Base-by-base conservation (phyloP, 2,113 vertebrate species). In the Dendrocopos noguchii region DNA sequence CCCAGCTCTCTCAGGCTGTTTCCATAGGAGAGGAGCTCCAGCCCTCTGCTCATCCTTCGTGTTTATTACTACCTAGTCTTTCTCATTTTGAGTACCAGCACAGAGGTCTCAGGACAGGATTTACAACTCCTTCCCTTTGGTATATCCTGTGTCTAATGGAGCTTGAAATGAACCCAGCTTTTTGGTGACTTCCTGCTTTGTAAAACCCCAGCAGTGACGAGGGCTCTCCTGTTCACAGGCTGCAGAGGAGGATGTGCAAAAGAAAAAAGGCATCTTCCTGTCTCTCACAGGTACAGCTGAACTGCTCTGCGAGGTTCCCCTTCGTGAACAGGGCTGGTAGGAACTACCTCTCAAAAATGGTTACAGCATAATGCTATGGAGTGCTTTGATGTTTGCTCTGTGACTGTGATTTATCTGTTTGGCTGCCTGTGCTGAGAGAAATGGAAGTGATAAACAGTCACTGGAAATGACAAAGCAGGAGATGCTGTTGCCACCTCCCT, bases 161-260 rank as follows among this genome's bases (percentile, higher is more conserved):
- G 85, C 91, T 50, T 94, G 96, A 97, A 95, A 96, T 95, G 95
- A 95, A 94, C 95, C 39, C 84, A 84, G 46, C n/a, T 91, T 94
- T 95, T 93, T 94, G 83, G 91, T 95, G 91, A 94, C 80, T 94
- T 95, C 60, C 76, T 84, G 61, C 89, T 96, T 90, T 94, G 50
- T 56, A 89, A 84, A 94, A 83, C 65, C 72, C 81, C 61, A 90
- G 47, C 34, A 90, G 84, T 21, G 80, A 88, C 66, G 80, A 93
- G 4, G 15, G 53, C 53, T 56, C 47, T 50, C 47, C 47, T 50
- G 47, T 15, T 44, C 82, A 81, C 1, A 0, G n/a, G 33, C 57
- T 85, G 67, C 72, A 75, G 68, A 55, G 87, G 46, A 87, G 22
- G 46, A 61, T 82, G 46, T 31, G 46, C 70, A 46, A 63, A 83